Conservation (phyloP, 2,797 vertebrate genomes). For the Morelia viridis region DNA sequence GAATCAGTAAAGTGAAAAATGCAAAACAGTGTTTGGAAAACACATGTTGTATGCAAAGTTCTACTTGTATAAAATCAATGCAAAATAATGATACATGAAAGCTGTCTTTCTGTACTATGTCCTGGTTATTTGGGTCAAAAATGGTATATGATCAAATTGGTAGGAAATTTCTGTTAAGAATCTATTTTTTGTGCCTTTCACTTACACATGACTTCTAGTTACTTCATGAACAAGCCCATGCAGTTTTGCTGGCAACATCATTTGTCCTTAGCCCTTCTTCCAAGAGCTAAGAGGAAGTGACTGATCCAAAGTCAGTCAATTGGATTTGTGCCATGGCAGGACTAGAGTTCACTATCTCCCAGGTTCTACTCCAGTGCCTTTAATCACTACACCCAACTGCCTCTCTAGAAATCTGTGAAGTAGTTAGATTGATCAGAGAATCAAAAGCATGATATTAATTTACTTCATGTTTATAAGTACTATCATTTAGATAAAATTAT, state of each 20-base stretch:
- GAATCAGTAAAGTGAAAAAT: background rate
- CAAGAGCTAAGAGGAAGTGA: background rate
- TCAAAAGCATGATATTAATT: background rate
- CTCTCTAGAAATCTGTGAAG: background rate
- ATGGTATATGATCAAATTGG: background rate
- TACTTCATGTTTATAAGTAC: constrained; percentile 29
- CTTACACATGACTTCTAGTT: background rate
- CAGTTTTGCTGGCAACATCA: background rate
- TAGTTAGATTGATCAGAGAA: background rate
- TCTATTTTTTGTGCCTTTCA: background rate
- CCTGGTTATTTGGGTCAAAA: background rate
- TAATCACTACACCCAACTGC: background rate
- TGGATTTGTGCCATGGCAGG: background rate
- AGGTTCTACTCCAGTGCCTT: background rate
- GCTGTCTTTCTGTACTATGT: background rate
- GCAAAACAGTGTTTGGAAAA: background rate
- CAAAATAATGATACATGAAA: background rate
- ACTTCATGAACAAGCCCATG: background rate
- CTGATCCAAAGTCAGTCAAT: background rate
- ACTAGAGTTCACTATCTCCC: background rate
- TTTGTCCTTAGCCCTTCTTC: background rate
- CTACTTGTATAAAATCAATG: background rate
- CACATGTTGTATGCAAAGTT: background rate
- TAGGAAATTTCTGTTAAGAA: background rate
- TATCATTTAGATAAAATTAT: constrained; percentile 35